A percentile compares a stretch with the other conserved stretches of the same genome.
phyloP scores from a whole-genome alignment of 2,113 vertebrate genomes.

The Clarias macrocephalus region DNA sequence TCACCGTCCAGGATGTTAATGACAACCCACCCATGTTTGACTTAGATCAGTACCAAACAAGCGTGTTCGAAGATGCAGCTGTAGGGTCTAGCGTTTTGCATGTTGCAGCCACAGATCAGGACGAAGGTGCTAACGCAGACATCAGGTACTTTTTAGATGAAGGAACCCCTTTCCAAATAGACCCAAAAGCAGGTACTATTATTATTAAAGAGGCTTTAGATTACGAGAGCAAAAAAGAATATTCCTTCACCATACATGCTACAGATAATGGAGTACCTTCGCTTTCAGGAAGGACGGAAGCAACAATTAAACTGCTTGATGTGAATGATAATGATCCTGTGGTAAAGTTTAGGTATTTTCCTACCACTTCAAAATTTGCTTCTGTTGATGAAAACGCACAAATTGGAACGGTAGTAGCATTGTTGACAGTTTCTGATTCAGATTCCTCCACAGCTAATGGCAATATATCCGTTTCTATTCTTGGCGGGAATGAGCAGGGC shows the following conservation, averaged over 20 bases:
- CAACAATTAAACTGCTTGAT: conserved; percentile 86
- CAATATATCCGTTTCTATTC: conserved; percentile 92
- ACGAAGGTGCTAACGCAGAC: conserved; percentile 92
- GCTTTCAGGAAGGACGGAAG: conserved; percentile 86
- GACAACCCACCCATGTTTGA: conserved; percentile 93
- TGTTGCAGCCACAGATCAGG: conserved; percentile 85
- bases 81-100: conserved; percentile 90
- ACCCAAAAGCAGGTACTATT: conserved; percentile 87
- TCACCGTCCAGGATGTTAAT: conserved; percentile 94
- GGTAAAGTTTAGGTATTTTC: conserved; percentile 92
- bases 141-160: conserved; percentile 88
- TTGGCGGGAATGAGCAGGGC: conserved; percentile 92
- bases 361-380: conserved; percentile 90
- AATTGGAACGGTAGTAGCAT: conserved; percentile 90
- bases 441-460: conserved; percentile 91
- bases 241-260: conserved; percentile 89
- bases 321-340: conserved; percentile 96
- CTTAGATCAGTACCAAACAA: conserved; percentile 83
- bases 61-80: conserved; percentile 85
- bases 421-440: conserved; percentile 91
- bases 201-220: conserved; percentile 86
- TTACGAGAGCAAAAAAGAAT: conserved; percentile 85
- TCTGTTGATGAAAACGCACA: conserved; percentile 95
- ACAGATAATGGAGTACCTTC: conserved; percentile 84
- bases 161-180: conserved; percentile 87